Conservation (phyloP, 2,888 invertebrate species). For the Vanessa cardui region DNA sequence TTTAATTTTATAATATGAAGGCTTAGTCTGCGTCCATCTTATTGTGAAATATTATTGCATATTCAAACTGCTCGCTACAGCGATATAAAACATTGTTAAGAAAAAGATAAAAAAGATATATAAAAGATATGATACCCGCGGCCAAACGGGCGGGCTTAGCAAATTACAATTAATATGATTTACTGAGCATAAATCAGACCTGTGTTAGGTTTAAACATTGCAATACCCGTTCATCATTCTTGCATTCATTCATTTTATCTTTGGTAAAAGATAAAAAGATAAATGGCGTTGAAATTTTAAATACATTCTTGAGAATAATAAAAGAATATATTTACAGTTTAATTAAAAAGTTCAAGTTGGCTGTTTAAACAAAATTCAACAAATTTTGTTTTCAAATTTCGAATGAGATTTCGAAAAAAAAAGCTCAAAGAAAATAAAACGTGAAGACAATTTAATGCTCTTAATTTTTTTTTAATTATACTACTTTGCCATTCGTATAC, state of each 20-base stretch:
- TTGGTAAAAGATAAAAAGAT: slow-evolving; percentile 15
- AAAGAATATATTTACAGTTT: not conserved
- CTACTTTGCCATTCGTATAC: not conserved
- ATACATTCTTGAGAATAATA: not conserved
- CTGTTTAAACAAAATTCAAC: no score
- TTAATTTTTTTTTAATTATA: not conserved
- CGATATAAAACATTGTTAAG: slow-evolving; percentile 21
- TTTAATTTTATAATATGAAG: not conserved
- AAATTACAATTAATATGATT: slow-evolving; percentile 76
- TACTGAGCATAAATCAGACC: slow-evolving; percentile 61
- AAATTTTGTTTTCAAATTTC: no score
- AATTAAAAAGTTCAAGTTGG: not conserved
- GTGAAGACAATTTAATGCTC: no score
- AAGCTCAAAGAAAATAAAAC: no score
- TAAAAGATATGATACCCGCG: slow-evolving; percentile 38
- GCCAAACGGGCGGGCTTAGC: slow-evolving; percentile 49
- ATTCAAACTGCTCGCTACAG: not conserved
- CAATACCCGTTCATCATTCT: slow-evolving; percentile 33
- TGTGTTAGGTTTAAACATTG: slow-evolving; percentile 29
- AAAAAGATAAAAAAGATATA: slow-evolving; percentile 26
- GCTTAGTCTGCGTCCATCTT: not conserved
- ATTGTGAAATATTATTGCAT: not conserved
- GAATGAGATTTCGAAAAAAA: no score
- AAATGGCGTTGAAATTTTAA: slow-evolving; percentile 7
- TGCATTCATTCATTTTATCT: slow-evolving; percentile 24